Percentiles rank a stretch among this genome's conserved stretches.
phyloP scores from a whole-genome alignment of 2,888 invertebrate genomes.

The Cheilosia vulpina region DNA sequence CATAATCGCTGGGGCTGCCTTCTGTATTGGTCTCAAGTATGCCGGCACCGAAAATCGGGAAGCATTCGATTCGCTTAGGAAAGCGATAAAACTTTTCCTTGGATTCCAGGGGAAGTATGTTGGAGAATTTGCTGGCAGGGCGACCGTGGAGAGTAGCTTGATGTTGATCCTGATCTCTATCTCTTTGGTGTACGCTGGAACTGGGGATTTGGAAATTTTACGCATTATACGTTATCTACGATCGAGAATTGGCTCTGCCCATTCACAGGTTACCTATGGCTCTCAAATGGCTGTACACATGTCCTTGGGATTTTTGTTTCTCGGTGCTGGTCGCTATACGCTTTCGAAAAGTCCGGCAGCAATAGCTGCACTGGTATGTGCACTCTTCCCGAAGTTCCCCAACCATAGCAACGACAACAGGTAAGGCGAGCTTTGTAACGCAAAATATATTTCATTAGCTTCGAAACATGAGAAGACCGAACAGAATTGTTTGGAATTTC shows the following conservation, averaged over 20 bases:
- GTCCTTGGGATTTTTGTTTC: constrained; percentile 95
- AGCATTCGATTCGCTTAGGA: constrained; percentile 89
- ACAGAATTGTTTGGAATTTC: too few relatives aligned
- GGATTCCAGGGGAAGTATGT: constrained; percentile 87
- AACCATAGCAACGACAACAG: constrained; percentile 98
- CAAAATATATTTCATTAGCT: too few relatives aligned
- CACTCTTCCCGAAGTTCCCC: constrained; percentile 98
- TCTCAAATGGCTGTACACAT: constrained; percentile 98
- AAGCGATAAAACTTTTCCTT: constrained; percentile 81
- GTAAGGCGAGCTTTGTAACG: constrained; percentile 82
- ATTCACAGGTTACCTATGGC: constrained; percentile 92
- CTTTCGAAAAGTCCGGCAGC: constrained; percentile 92
- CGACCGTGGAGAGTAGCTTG: constrained; percentile 94
- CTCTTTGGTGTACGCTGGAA: constrained; percentile 94
- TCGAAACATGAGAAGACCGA: too few relatives aligned
- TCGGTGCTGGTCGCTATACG: constrained; percentile 96
- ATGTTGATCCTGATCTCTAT: constrained; percentile 91
- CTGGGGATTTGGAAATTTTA: constrained; percentile 93
- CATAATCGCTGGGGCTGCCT: constrained; percentile 96
- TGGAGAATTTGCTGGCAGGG: constrained; percentile 94
- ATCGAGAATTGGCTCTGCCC: constrained; percentile 89
- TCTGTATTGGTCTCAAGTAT: constrained; percentile 96
- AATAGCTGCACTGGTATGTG: constrained; percentile 94
- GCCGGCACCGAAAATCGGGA: constrained; percentile 94
- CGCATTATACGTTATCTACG: constrained; percentile 93